These are phyloP conservation scores for Agapornis canus DNA, from an alignment of 2,797 vertebrate species.

Conservation along the genomic window DNA sequence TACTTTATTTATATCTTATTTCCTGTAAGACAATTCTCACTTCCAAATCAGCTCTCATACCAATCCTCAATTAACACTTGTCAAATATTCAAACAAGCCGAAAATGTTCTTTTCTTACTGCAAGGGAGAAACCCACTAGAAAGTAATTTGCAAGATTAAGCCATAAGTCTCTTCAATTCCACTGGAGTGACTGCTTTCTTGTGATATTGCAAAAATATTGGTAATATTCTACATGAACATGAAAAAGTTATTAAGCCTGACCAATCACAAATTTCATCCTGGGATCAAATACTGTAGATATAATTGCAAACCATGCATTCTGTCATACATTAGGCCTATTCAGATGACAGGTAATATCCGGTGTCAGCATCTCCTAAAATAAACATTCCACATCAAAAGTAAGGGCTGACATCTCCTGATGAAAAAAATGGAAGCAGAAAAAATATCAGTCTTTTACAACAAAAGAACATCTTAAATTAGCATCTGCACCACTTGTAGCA, in stretches of 20 bases:
- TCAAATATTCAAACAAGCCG: constrained; percentile 6
- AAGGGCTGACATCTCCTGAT: background rate
- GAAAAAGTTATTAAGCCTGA: background rate
- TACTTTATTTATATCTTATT: background rate
- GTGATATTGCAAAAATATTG: background rate
- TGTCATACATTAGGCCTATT: background rate
- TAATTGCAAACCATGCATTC: background rate
- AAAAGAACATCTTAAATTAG: background rate
- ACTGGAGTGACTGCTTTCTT: background rate
- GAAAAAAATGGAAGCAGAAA: background rate
- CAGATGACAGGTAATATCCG: background rate
- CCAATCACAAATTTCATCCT: background rate
- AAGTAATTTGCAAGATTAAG: background rate
- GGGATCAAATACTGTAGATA: background rate
- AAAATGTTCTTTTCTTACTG: background rate
- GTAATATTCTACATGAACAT: background rate
- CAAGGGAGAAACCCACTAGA: background rate
- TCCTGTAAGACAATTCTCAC: background rate
- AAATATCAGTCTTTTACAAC: background rate
- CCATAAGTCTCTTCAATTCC: background rate
- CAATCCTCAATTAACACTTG: background rate
- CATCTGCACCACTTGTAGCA: background rate
- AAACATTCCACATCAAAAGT: background rate
- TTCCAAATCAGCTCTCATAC: background rate
- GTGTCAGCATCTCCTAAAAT: background rate